Evolutionary conservation across 2,888 invertebrate genomes (phyloP), one percentile per base, ranked within the genome.

Genomic region (Toxonevra muliebris): DNA sequence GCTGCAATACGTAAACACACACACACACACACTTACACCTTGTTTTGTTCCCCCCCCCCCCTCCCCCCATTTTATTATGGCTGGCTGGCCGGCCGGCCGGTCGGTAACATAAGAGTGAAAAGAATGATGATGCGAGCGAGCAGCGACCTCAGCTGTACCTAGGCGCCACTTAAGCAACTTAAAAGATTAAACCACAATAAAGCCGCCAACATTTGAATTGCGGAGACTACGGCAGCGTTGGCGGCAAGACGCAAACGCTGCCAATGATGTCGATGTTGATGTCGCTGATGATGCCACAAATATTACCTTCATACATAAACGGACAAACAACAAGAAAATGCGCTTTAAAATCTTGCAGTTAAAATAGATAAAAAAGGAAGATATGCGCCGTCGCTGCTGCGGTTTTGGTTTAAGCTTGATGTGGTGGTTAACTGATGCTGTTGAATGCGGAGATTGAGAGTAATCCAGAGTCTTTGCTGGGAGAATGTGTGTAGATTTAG

Each of bases 311-410:
- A n/a, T 7, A 30, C 30, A 30, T 79, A 80, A 80, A 79, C 79
- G 79, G 81, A 80, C 80, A 80, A 80, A 79, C 79, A 80, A 81
- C 81, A 82, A 77, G 81, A 79, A 81, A 82, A 82, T 81, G 81
- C 79, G 81, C 81, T 82, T 82, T 81, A 81, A 81, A 80, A 81
- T 76, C 79, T 74, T 75, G 75, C 79, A 78, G 78, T 81, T 77
- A 79, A 79, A 77, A 78, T 79, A 79, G 80, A 81, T 80, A 81
- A 81, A 81, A 77, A 73, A 69, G 40, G 15, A 65, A 63, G 15
- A 50, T 40, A 58, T 58, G 40, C 45, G 50, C 58, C 17, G 11
- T 41, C 63, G 55, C 43, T 55, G 54, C 45, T 30, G 30, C 30
- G 30, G 30, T 7, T 30, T 30, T 30, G 30, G n/a, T n/a, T n/a